Evolutionary conservation across 2,113 vertebrate genomes (phyloP), one percentile per base, ranked within the genome.

Genomic region (Acinonyx jubatus): DNA sequence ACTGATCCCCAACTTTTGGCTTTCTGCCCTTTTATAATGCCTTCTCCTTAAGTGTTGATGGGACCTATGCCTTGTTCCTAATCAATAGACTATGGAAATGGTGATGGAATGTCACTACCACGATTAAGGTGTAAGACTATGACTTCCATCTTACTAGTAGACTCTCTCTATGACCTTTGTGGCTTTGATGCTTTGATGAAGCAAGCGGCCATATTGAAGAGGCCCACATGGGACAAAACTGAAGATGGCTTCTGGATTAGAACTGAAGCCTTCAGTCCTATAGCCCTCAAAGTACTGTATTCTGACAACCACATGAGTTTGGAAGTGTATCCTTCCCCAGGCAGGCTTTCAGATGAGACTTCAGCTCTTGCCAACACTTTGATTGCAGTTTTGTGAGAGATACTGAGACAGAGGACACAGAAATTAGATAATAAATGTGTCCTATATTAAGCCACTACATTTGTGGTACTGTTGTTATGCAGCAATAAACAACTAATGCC

Each of bases 321-420:
- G 23, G 18, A 89, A 91, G 14, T 29, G 3, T 14, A 63, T 68
- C n/a, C 11, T 94, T 91, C 71, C 65, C 80, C 31, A 27, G 21
- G 33, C 11, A 13, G 85, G n/a, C 45, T 95, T 97, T 96, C 76
- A 94, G 68, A 92, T 79, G 61, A 90, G 48, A 94, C 65, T 78
- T 78, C 45, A 82, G 19, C 48, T 74, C 41, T 55, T 7, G 48
- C 48, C 78, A 82, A 55, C 61, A 65, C 38, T 31, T 81, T 84
- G 74, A 74, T 45, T 55, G 25, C 13, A 89, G 3, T 88, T 85
- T 85, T 66, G 21, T 73, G 48, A 89, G 50, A 83, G 38, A 65
- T n/a, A 27, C 27, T 81, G 3, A 87, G 36, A 94, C 41, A 94
- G n/a, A 50, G 16, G 45, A 89, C 15, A 50, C n/a, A 93, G 25